Evolutionary conservation across 2,888 invertebrate genomes (phyloP), one percentile per base, ranked within the genome.

Genomic region (Parelbella ahira): DNA sequence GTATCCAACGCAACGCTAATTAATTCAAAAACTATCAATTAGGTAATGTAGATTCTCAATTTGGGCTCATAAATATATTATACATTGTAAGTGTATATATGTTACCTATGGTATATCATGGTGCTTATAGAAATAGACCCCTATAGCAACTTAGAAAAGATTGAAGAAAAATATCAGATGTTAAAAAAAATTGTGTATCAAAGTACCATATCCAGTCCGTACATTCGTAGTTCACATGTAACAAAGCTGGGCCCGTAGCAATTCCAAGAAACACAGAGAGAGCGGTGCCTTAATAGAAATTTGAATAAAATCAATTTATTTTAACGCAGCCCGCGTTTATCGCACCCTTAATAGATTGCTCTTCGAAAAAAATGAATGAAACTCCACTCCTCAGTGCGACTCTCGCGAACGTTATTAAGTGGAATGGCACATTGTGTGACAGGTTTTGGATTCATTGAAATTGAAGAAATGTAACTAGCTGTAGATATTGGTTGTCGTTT

Each of bases 241-340:
- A 53, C 60, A 65, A 61, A 59, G 54, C 61, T 57, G 57, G 56
- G 62, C 63, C 61, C 68, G 64, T 68, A 70, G 75, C 77, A 79
- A 77, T 82, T 74, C 78, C 60, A 68, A 76, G 76, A 75, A 79
- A 81, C 80, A 79, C 63, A 71, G 75, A 66, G n/a, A n/a, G 67
- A 61, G 68, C 55, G 50, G 70, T 72, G 71, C 72, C 70, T 73
- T 81, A 78, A 82, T 79, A 80, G 73, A 81, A 83, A 83, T 84
- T 82, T 83, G 79, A 86, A 86, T 84, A 83, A 83, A 86, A 86
- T 83, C 83, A 84, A 86, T 86, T 86, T 82, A 84, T 82, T 81
- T 74, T 75, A 79, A 71, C 78, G 68, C 69, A 62, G 58, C 66
- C 52, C 71, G 69, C 77, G 75, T 79, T 81, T 84, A 83, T 81